Percentiles rank a stretch among this genome's conserved stretches.
These are phyloP conservation scores for Bradypus variegatus DNA, from an alignment of 2,797 vertebrate genomes.

Conservation along the genomic window DNA sequence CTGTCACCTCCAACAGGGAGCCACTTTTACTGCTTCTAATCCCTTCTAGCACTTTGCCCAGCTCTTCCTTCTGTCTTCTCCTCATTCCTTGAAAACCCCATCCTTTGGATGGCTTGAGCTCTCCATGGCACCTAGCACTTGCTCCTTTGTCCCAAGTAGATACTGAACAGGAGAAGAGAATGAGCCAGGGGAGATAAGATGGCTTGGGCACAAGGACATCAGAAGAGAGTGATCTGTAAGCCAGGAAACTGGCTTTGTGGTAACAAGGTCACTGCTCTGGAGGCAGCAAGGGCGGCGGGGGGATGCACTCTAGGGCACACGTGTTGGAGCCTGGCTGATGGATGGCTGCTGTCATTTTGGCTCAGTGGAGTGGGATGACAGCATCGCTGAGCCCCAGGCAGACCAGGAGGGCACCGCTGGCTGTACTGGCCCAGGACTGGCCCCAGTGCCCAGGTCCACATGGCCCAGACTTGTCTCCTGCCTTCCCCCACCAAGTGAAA, in stretches of 20 bases:
- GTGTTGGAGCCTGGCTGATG: neutral
- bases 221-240: neutral
- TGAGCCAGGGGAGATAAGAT: neutral
- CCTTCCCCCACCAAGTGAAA: neutral
- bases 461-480: neutral
- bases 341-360: constrained; percentile 13
- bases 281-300: neutral
- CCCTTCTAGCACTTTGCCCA: neutral
- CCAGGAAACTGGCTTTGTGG: neutral
- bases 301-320: neutral
- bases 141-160: neutral
- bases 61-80: neutral
- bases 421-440: neutral
- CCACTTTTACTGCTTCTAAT: neutral
- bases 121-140: neutral
- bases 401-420: neutral
- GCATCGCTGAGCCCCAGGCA: neutral
- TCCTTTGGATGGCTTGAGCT: neutral
- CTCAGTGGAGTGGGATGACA: constrained; percentile 26
- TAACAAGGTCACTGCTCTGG: neutral
- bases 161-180: neutral
- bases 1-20: neutral
- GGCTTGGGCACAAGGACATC: neutral
- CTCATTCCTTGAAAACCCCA: neutral
- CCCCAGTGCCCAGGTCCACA: neutral